These are phyloP conservation scores for Drosophila neotestacea DNA, from an alignment of 2,888 invertebrate species.

Conservation along the genomic window DNA sequence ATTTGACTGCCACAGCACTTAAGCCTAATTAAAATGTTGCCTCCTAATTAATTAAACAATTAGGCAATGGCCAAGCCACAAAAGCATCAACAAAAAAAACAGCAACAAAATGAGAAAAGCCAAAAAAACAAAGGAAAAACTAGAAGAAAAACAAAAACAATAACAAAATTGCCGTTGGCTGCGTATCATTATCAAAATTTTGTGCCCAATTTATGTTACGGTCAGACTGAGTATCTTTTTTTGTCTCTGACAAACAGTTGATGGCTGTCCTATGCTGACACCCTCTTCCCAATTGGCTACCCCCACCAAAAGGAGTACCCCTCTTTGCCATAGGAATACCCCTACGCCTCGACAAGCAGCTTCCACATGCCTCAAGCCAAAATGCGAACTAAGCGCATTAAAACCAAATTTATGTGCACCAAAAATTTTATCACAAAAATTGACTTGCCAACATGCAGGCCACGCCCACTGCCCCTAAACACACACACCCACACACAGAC, in stretches of 20 bases:
- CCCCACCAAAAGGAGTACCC: background rate
- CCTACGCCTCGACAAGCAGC: background rate
- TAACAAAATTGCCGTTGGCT: conserved; percentile 35
- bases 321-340: too few relatives aligned
- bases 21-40: conserved; percentile 77
- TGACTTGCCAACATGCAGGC: conserved; percentile 62
- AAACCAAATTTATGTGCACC: conserved; percentile 71
- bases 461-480: conserved; percentile 39
- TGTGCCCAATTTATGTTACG: conserved; percentile 63
- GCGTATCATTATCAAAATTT: conserved; percentile 69
- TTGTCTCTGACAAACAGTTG: conserved; percentile 24
- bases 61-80: conserved; percentile 34
- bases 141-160: conserved; percentile 19
- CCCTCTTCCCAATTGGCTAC: background rate
- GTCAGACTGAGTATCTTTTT: conserved; percentile 30
- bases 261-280: conserved; percentile 18
- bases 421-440: conserved; percentile 65
- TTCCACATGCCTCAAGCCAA: conserved; percentile 27
- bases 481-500: background rate
- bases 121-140: conserved; percentile 4
- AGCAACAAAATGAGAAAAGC: conserved; percentile 3
- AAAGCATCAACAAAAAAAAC: conserved; percentile 5
- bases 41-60: conserved; percentile 77
- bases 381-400: conserved; percentile 71
- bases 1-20: conserved; percentile 69